Conservation (phyloP, 2,888 invertebrate genomes). For the Orthosia gothica region DNA sequence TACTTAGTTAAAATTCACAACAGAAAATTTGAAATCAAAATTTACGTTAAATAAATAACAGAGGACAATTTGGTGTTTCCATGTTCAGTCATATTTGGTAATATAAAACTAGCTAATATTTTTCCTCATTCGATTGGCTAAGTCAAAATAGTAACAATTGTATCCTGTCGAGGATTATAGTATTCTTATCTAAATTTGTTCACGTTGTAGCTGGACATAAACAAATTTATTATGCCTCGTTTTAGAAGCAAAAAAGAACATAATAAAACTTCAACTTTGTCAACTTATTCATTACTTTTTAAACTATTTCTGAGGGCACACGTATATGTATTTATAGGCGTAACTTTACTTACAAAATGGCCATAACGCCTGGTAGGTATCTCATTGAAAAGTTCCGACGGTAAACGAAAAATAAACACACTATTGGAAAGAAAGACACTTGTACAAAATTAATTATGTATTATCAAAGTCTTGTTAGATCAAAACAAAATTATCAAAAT, state of each 20-base stretch:
- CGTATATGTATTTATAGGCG: background rate
- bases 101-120: background rate
- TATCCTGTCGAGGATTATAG: background rate
- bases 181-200: background rate
- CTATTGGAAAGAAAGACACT: background rate
- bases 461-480: background rate
- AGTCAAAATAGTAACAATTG: conserved; percentile 5
- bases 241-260: background rate
- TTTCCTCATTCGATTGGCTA: conserved; percentile 13
- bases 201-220: background rate
- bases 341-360: background rate
- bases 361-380: too few species aligned
- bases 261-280: background rate
- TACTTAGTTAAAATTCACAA: background rate
- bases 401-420: background rate
- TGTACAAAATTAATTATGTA: too few species aligned
- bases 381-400: conserved; percentile 19
- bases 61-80: conserved; percentile 8
- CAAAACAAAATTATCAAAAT: background rate
- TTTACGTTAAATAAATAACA: too few species aligned
- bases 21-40: too few species aligned
- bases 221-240: background rate
- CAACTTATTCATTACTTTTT: background rate
- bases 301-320: background rate
- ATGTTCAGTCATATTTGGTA: conserved; percentile 4